Conservation (phyloP, 2,113 vertebrate species). For the Phrynocephalus versicolor region DNA sequence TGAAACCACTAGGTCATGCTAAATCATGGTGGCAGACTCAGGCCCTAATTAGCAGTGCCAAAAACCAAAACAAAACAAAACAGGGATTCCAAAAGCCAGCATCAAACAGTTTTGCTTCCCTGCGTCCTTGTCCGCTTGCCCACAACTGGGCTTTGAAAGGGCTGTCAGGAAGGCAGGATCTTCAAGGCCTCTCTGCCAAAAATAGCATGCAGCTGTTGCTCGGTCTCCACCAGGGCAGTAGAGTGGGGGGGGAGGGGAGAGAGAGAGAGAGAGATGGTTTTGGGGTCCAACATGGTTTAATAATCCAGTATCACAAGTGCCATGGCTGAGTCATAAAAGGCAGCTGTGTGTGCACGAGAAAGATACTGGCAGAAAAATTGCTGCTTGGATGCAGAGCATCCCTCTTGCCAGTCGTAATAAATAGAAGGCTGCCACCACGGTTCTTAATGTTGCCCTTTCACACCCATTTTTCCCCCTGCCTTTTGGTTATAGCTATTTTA, state of each 20-base stretch:
- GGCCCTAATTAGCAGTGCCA: slow-evolving; percentile 3
- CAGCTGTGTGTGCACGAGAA: slow-evolving; percentile 50
- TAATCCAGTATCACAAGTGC: slow-evolving; percentile 14
- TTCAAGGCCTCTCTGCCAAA: slow-evolving; percentile 15
- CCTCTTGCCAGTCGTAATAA: slow-evolving; percentile 50
- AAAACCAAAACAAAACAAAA: not conserved
- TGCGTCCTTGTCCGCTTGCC: slow-evolving; percentile 18
- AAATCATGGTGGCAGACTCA: slow-evolving; percentile 8
- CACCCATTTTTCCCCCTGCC: slow-evolving; percentile 55
- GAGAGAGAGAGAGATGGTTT: not conserved
- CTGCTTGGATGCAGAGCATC: slow-evolving; percentile 14
- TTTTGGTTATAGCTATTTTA: slow-evolving; percentile 62
- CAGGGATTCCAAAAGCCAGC: not conserved
- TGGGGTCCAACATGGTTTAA: not conserved
- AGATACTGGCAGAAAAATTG: slow-evolving; percentile 35
- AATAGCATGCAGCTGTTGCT: slow-evolving; percentile 21
- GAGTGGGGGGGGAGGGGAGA: not conserved
- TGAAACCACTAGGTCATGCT: slow-evolving; percentile 4
- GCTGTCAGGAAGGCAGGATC: slow-evolving; percentile 8
- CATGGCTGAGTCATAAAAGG: slow-evolving; percentile 21
- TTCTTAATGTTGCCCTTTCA: slow-evolving; percentile 63
- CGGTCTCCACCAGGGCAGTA: not conserved
- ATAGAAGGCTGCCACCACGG: slow-evolving; percentile 52
- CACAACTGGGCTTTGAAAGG: slow-evolving; percentile 23
- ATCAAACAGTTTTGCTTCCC: not conserved